These are phyloP conservation scores for Drosophila kuntzei DNA, from an alignment of 2,888 invertebrate genomes.

Conservation along the genomic window DNA sequence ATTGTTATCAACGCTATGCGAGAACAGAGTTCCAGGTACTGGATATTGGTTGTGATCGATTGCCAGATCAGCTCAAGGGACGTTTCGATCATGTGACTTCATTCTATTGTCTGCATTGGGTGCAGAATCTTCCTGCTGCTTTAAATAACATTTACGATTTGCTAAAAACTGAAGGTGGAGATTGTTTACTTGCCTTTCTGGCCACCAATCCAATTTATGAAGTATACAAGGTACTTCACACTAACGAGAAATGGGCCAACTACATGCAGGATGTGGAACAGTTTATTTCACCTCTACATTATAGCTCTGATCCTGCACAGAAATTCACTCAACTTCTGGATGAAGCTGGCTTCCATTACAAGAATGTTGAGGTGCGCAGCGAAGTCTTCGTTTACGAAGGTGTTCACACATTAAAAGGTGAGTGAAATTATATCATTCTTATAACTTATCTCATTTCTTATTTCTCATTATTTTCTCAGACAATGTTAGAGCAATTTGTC, in stretches of 20 bases:
- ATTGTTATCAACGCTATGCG: constrained; percentile 85
- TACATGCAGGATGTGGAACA: constrained; percentile 89
- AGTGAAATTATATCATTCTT: not conserved
- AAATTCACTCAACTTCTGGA: constrained; percentile 87
- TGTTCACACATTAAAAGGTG: constrained; percentile 87
- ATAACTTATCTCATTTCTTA: not conserved
- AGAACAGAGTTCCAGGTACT: constrained; percentile 85
- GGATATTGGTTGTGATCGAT: constrained; percentile 87
- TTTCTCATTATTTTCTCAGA: constrained; percentile 84
- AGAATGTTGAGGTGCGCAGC: constrained; percentile 87
- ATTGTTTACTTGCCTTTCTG: constrained; percentile 89
- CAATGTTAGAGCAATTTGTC: constrained; percentile 89
- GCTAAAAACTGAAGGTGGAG: constrained; percentile 89
- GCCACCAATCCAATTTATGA: constrained; percentile 90
- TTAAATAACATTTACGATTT: constrained; percentile 89
- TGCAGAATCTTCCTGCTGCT: constrained; percentile 88
- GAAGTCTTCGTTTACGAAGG: constrained; percentile 88
- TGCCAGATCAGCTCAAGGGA: constrained; percentile 86
- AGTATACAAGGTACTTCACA: constrained; percentile 88
- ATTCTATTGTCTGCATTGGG: constrained; percentile 93
- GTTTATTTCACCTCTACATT: constrained; percentile 90
- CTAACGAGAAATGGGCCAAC: constrained; percentile 87
- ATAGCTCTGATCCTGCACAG: constrained; percentile 87
- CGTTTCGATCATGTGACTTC: constrained; percentile 90
- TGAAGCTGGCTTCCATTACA: constrained; percentile 88